phyloP scores from a whole-genome alignment of 2,113 vertebrate species.

The Rhabdomys dilectus region DNA sequence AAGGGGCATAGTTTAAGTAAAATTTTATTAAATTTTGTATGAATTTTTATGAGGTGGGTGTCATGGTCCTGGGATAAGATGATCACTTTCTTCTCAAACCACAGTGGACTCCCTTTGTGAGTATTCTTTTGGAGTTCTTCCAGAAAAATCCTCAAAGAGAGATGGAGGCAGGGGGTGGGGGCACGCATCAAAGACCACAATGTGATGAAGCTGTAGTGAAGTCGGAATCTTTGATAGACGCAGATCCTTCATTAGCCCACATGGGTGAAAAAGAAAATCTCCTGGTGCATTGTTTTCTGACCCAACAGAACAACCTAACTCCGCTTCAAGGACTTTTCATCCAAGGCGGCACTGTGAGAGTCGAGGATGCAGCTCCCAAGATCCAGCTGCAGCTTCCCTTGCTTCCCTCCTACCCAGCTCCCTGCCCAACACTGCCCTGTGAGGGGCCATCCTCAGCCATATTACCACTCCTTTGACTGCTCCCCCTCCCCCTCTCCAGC shows the following conservation, averaged over 20 bases:
- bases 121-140: neutral
- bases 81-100: neutral
- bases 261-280: neutral
- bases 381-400: neutral
- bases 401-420: neutral
- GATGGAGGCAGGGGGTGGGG: neutral
- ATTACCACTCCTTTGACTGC: too few relatives aligned
- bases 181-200: neutral
- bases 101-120: neutral
- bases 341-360: neutral
- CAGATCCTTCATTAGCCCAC: neutral
- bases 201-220: neutral
- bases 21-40: neutral
- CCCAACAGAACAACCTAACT: neutral
- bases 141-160: neutral
- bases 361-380: neutral
- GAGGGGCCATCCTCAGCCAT: too few relatives aligned
- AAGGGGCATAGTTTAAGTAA: neutral
- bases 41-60: neutral
- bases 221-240: neutral
- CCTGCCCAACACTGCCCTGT: neutral
- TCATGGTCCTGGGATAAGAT: neutral
- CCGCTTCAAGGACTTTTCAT: neutral
- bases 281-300: neutral
- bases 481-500: too few relatives aligned